A percentile compares a stretch with the other conserved stretches of the same genome.
phyloP scores from a whole-genome alignment of 2,888 invertebrate genomes.

The Diarsia brunnea region DNA sequence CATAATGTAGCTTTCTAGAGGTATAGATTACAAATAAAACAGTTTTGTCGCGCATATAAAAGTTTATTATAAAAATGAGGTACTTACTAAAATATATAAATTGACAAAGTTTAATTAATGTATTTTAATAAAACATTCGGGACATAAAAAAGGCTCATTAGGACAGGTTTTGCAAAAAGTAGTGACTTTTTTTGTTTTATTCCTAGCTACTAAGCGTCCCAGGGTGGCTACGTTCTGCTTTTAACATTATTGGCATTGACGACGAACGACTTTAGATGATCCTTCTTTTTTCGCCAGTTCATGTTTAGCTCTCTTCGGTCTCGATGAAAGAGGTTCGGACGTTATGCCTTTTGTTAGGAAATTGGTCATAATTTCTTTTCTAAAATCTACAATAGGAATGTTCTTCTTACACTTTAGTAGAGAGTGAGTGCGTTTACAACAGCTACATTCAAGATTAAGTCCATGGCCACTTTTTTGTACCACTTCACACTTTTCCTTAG shows the following conservation, averaged over 20 bases:
- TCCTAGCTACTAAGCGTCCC: slow-evolving; percentile 22
- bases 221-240: slow-evolving; percentile 20
- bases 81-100: not conserved
- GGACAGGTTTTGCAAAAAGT: slow-evolving; percentile 12
- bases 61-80: slow-evolving; percentile 11
- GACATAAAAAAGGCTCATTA: slow-evolving; percentile 10
- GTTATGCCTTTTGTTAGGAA: slow-evolving; percentile 8
- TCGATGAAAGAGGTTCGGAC: slow-evolving; percentile 13
- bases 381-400: slow-evolving; percentile 21
- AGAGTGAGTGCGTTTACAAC: not conserved
- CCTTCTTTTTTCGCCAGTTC: slow-evolving; percentile 16
- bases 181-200: slow-evolving; percentile 32
- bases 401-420: slow-evolving; percentile 7
- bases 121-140: slow-evolving; percentile 1
- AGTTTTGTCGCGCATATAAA: slow-evolving; percentile 3
- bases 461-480: slow-evolving; percentile 20
- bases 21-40: slow-evolving; percentile 3
- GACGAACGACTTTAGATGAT: slow-evolving; percentile 9
- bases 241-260: slow-evolving; percentile 24
- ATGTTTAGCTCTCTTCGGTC: slow-evolving; percentile 16
- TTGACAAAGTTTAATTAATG: not conserved
- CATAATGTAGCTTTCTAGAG: not conserved
- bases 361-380: slow-evolving; percentile 19
- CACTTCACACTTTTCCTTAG: not conserved
- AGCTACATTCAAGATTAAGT: slow-evolving; percentile 24